Base-by-base conservation (phyloP, 2,113 vertebrate genomes). In the Ophiodon elongatus region DNA sequence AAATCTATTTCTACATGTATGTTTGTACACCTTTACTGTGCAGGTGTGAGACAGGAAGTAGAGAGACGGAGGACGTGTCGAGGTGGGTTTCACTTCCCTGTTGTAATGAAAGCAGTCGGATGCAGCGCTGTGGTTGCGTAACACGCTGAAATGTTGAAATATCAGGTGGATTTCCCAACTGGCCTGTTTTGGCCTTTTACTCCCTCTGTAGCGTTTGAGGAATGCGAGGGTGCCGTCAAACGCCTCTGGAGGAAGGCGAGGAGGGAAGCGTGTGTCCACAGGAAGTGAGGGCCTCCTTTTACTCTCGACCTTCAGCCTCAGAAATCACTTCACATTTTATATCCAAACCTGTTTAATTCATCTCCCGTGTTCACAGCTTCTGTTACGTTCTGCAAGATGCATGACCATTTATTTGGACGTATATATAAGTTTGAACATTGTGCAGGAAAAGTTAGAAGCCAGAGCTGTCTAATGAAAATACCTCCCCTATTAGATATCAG, bases 111-210 rank as follows among this genome's bases (percentile, higher is more conserved):
- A n/a, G n/a, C n/a, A n/a, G n/a, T n/a, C n/a, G n/a, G n/a, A n/a
- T n/a, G n/a, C n/a, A n/a, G n/a, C n/a, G n/a, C n/a, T n/a, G n/a
- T n/a, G n/a, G n/a, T n/a, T n/a, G n/a, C n/a, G n/a, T n/a, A n/a
- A n/a, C n/a, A n/a, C n/a, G n/a, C n/a, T 52, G 71, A 67, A 59
- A 73, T 88, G 81, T 85, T 73, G n/a, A 88, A 92, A 92, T 65
- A 65, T 85, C 87, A 90, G 89, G 78, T 78, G 66, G 73, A 71
- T 90, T 92, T 91, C 35, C 84, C 74, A 83, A 86, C 33, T 1
- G 21, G 63, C 25, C 54, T 68, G 39, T 76, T 50, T 84, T 68
- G 59, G 50, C 14, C 7, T 84, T 78, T 6, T 50, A 21, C 29
- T 25, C 56, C 45, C 25, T 76, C 59, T 4, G 31, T 62, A 62